phyloP scores from a whole-genome alignment of 1,140 invertebrate species.

The Trichonephila clavipes region DNA sequence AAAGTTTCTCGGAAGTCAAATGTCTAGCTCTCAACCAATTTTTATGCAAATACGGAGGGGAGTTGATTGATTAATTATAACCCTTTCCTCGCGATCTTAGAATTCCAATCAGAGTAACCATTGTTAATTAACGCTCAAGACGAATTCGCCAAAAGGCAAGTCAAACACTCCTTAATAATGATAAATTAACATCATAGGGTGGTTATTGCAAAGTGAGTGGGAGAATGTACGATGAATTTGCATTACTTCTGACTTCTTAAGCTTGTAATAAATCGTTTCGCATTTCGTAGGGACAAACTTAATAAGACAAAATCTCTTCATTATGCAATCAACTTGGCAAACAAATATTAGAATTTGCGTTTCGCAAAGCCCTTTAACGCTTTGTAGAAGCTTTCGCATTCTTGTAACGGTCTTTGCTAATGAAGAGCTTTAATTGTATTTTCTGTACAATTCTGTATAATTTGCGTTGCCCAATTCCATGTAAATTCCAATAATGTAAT shows the following conservation, averaged over 20 bases:
- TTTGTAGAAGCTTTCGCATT: neutral
- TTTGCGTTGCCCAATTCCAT: too few relatives aligned
- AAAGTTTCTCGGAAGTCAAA: too few relatives aligned
- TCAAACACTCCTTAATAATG: constrained; percentile 48
- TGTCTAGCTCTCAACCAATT: too few relatives aligned
- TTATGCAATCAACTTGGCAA: neutral
- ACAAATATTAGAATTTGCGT: constrained; percentile 11
- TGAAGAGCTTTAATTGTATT: too few relatives aligned
- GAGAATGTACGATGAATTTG: constrained; percentile 48
- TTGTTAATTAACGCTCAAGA: neutral
- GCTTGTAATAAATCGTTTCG: constrained; percentile 22
- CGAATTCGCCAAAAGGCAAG: neutral
- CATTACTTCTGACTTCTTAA: constrained; percentile 63
- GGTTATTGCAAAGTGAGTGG: neutral
- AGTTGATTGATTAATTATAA: neutral
- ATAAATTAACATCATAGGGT: constrained; percentile 44
- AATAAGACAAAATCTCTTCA: constrained; percentile 26
- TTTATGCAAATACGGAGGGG: too few relatives aligned
- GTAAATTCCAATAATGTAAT: too few relatives aligned
- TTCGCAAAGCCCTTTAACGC: neutral
- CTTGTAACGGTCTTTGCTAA: too few relatives aligned
- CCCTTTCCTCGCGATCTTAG: neutral
- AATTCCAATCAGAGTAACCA: neutral
- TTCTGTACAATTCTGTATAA: too few relatives aligned
- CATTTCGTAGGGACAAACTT: constrained; percentile 11